A percentile compares a stretch with the other conserved stretches of the same genome.
Evolutionary conservation across 2,113 vertebrate genomes (phyloP).

Genomic region (Mixornis gularis): DNA sequence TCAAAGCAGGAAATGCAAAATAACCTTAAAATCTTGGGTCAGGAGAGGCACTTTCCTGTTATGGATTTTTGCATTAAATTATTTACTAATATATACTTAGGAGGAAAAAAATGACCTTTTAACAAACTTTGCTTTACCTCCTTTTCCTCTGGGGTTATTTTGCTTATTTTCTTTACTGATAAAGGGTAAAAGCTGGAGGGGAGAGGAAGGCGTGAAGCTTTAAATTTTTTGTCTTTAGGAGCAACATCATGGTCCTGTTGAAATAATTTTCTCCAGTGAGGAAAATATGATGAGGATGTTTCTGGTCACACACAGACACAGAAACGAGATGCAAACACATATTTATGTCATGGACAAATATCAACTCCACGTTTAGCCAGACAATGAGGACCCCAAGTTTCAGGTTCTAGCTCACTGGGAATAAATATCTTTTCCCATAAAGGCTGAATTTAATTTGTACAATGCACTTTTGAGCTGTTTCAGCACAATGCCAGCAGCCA

Average conservation of each 20-base stretch:
- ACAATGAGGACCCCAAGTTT: neutral
- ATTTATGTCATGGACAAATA: fast-evolving
- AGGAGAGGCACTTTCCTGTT: neutral
- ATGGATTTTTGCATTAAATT: neutral
- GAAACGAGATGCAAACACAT: fast-evolving
- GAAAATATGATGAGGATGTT: fast-evolving
- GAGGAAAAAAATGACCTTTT: neutral
- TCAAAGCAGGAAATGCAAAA: neutral
- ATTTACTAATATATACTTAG: neutral
- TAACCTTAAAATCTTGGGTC: neutral
- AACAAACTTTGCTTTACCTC: neutral
- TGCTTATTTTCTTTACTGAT: neutral
- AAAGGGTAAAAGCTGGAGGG: neutral
- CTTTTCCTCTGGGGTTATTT: neutral
- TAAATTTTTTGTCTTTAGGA: neutral
- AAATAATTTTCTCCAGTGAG: neutral
- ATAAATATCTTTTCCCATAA: neutral
- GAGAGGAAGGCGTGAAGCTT: neutral
- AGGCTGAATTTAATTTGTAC: neutral
- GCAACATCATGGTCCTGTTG: neutral
- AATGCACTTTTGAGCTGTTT: neutral
- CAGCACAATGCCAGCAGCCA: neutral
- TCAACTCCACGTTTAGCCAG: neutral
- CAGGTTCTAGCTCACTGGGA: neutral
- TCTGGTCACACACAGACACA: neutral